Percentiles rank a stretch among this genome's conserved stretches.
These are phyloP conservation scores for Drosophila dunni DNA, from an alignment of 1,140 invertebrate species.

Conservation along the genomic window DNA sequence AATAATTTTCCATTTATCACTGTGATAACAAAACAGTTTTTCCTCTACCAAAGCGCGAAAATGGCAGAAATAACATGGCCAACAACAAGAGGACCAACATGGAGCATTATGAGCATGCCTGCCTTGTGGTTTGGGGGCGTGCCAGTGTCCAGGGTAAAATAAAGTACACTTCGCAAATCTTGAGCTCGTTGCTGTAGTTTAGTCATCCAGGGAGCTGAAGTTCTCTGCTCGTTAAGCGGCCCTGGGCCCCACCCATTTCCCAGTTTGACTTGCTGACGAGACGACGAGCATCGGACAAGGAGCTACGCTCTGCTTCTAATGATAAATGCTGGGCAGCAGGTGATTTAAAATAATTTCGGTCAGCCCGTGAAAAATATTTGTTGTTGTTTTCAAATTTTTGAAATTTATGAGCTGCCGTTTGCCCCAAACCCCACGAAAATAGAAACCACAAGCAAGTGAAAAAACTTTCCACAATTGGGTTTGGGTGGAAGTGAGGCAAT, in stretches of 20 bases:
- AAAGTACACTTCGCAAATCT: conserved; percentile 79
- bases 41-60: conserved; percentile 64
- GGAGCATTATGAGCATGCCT: conserved; percentile 63
- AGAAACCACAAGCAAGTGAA: conserved; percentile 21
- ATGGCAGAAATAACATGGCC: conserved; percentile 76
- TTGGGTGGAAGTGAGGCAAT: conserved; percentile 9
- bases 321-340: conserved; percentile 81
- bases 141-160: conserved; percentile 65
- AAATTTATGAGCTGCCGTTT: conserved; percentile 77
- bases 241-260: not conserved
- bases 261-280: conserved; percentile 31
- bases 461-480: conserved; percentile 58
- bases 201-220: conserved; percentile 55
- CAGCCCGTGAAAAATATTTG: conserved; percentile 76
- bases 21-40: conserved; percentile 82
- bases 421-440: not conserved
- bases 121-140: conserved; percentile 48
- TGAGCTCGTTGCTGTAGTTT: conserved; percentile 42
- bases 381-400: conserved; percentile 75
- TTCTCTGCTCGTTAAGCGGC: conserved; percentile 63
- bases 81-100: conserved; percentile 10
- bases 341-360: conserved; percentile 82
- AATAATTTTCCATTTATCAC: conserved; percentile 84
- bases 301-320: conserved; percentile 46
- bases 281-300: not conserved